Evolutionary conservation across 2,888 invertebrate genomes (phyloP).

Genomic region (Anagyrus pseudococci): DNA sequence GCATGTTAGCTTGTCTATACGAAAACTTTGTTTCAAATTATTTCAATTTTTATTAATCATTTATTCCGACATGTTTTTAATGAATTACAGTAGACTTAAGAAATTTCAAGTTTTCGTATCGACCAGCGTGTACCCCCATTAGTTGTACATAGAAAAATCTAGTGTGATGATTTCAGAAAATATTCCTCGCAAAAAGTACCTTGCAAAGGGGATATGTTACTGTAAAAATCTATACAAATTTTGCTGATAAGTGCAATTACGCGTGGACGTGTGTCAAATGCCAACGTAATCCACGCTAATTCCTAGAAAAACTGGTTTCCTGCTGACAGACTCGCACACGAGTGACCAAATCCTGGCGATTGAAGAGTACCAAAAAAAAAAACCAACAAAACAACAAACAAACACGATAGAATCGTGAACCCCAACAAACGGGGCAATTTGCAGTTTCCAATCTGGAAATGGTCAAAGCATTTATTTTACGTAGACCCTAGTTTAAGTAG

Average conservation of each 20-base stretch:
- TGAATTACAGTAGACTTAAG: too few species aligned
- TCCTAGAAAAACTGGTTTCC: constrained; percentile 21
- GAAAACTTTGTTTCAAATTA: constrained; percentile 5
- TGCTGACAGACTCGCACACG: constrained; percentile 31
- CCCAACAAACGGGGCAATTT: constrained; percentile 31
- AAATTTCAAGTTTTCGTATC: constrained; percentile 7
- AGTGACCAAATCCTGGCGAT: constrained; percentile 2
- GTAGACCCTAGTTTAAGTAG: constrained; percentile 22
- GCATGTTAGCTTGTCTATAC: background rate
- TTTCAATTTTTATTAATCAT: too few species aligned
- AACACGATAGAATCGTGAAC: constrained; percentile 18
- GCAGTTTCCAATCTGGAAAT: constrained; percentile 16
- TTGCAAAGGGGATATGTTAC: constrained; percentile 21
- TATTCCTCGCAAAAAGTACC: constrained; percentile 21
- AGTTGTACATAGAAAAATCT: too few species aligned
- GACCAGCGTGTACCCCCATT: too few species aligned
- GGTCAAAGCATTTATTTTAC: background rate
- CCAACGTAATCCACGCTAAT: background rate
- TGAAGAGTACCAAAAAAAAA: background rate
- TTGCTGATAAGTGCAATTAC: background rate
- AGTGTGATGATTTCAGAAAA: constrained; percentile 19
- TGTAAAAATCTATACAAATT: constrained; percentile 5
- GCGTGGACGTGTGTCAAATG: background rate
- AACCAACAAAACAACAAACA: background rate
- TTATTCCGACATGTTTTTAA: background rate